A percentile compares a stretch with the other conserved stretches of the same genome.
These are phyloP conservation scores for Helicoverpa armigera DNA, from an alignment of 1,140 invertebrate genomes.

Conservation along the genomic window DNA sequence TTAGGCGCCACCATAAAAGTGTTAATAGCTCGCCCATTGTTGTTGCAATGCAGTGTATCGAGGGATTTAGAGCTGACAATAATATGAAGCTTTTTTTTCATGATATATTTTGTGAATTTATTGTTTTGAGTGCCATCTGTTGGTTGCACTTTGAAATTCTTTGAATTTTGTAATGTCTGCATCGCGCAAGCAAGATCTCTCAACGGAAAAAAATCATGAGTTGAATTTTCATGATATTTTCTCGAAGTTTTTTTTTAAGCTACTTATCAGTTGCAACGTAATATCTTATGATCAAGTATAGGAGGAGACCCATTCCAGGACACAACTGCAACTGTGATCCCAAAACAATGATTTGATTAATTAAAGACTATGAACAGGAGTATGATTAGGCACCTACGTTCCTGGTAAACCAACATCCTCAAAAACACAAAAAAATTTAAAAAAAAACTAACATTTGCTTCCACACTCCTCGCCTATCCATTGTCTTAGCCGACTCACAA, in stretches of 20 bases:
- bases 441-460: neutral
- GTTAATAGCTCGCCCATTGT: conserved; percentile 71
- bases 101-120: neutral
- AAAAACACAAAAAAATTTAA: neutral
- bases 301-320: too few relatives aligned
- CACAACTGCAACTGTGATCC: too few relatives aligned
- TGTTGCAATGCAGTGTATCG: conserved; percentile 37
- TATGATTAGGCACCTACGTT: too few relatives aligned
- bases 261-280: neutral
- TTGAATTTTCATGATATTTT: neutral
- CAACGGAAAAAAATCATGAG: neutral
- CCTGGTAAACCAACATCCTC: neutral
- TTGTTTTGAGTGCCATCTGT: neutral
- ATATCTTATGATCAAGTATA: too few relatives aligned
- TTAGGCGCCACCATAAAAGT: conserved; percentile 83
- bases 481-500: conserved; percentile 53
- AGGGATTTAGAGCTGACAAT: conserved; percentile 8
- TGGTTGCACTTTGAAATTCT: neutral
- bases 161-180: neutral
- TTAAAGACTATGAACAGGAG: too few relatives aligned
- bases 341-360: too few relatives aligned
- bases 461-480: conserved; percentile 56
- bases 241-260: neutral
- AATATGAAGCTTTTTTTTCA: neutral
- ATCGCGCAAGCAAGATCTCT: neutral